Conservation (phyloP, 2,113 vertebrate genomes). For the Sciurus niger region DNA sequence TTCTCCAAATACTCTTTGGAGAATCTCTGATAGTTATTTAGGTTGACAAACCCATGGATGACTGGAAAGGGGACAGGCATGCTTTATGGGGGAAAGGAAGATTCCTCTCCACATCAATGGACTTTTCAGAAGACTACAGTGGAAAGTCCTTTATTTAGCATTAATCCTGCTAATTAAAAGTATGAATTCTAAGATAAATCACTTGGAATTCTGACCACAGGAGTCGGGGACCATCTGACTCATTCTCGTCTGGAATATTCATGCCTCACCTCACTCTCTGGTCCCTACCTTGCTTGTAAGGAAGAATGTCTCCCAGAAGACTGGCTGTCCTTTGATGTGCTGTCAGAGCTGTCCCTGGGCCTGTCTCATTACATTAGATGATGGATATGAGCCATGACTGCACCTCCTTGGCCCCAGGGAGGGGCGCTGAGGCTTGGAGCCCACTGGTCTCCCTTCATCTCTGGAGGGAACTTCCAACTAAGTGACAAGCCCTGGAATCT, state of each 20-base stretch:
- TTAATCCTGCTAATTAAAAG: not conserved
- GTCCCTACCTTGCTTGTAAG: not conserved
- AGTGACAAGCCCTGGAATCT: not conserved
- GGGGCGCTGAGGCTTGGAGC: fast-evolving
- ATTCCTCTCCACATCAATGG: not conserved
- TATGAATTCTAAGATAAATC: not conserved
- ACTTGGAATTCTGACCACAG: not conserved
- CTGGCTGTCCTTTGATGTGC: slow-evolving; percentile 13
- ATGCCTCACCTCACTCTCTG: not conserved
- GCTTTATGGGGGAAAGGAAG: not conserved
- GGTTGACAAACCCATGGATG: not conserved
- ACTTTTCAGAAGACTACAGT: not conserved
- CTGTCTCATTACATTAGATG: not conserved
- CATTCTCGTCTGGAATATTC: not conserved
- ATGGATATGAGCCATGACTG: not conserved
- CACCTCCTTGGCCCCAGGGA: fast-evolving
- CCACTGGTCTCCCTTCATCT: not conserved
- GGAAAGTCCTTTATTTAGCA: not conserved
- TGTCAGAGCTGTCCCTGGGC: not conserved
- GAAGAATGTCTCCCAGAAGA: not conserved
- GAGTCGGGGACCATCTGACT: not conserved
- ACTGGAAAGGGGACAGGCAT: not conserved
- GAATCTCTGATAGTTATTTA: not conserved
- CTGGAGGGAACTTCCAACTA: not conserved
- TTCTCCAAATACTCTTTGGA: not conserved